Percentiles rank a stretch among this genome's conserved stretches.
Conservation (phyloP, 1,140 invertebrate species). For the Druon quercuslanigerum region DNA sequence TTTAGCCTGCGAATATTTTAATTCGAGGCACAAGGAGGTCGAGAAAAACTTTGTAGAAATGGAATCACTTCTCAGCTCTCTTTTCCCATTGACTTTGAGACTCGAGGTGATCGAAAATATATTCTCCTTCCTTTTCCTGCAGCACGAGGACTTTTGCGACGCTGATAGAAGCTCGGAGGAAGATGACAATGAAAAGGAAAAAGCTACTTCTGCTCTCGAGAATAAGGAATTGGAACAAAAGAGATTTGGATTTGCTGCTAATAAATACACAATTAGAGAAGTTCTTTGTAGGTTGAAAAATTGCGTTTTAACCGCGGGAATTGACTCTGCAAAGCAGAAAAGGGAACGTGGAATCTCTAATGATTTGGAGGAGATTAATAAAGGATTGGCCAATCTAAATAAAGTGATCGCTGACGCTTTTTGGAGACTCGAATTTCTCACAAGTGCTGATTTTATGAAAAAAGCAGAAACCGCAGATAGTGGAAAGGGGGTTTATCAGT, state of each 20-base stretch:
- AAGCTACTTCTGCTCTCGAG: slow-evolving; percentile 34
- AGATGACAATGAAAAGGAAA: slow-evolving; percentile 47
- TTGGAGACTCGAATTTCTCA: slow-evolving; percentile 65
- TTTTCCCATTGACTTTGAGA: slow-evolving; percentile 55
- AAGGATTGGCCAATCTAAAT: slow-evolving; percentile 47
- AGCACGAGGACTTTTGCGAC: slow-evolving; percentile 59
- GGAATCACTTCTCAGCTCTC: slow-evolving; percentile 47
- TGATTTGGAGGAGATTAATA: slow-evolving; percentile 47
- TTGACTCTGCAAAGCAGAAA: slow-evolving; percentile 48
- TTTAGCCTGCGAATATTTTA: slow-evolving; percentile 55
- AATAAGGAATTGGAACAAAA: slow-evolving; percentile 34
- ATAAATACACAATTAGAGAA: slow-evolving; percentile 62
- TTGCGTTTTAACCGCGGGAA: slow-evolving; percentile 40
- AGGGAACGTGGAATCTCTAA: slow-evolving; percentile 33
- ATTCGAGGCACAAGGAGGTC: slow-evolving; percentile 43
- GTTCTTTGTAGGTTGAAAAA: slow-evolving; percentile 55
- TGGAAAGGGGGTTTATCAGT: slow-evolving; percentile 2
- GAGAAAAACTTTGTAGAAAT: slow-evolving; percentile 50
- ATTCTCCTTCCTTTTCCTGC: slow-evolving; percentile 66
- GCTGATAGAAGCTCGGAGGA: slow-evolving; percentile 48
- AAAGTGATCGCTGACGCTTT: slow-evolving; percentile 55
- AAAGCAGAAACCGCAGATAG: slow-evolving; percentile 39
- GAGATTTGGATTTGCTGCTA: slow-evolving; percentile 60
- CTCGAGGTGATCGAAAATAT: slow-evolving; percentile 64
- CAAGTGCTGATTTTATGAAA: slow-evolving; percentile 54